Base-by-base conservation (phyloP, 1,140 invertebrate species). In the Vollenhovia emeryi region DNA sequence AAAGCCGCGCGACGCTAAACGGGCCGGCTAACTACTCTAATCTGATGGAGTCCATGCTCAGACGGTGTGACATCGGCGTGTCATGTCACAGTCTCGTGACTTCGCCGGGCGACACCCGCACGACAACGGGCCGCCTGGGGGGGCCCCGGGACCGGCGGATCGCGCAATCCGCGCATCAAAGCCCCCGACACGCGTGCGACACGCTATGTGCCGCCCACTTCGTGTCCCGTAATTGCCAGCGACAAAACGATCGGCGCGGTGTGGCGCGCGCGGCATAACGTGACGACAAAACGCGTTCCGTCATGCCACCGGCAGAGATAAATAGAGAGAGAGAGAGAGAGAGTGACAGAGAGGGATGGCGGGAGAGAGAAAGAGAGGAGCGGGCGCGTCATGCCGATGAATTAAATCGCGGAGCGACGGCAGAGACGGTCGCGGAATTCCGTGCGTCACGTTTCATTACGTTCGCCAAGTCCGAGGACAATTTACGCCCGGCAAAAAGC, bases 131-230 rank as follows among this genome's bases (percentile, higher is more conserved):
- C 55, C 40, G 40, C 36, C 40, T 40, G 21, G 27, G 74, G 74
- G 40, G 43, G 59, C 48, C 18, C 18, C 18, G 74, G 27, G 71
- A 45, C 40, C 66, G 36, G 64, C 24, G 57, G 52, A 75, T 83
- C 85, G 87, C 79, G 85, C 89, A 57, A 88, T 86, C 84, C 84
- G 48, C 84, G 48, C 55, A 75, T 85, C 82, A 73, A 86, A 78
- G 79, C 21, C 64, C n/a, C 36, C 71, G 76, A 57, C 84, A 48
- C 86, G 87, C 91, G 91, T 91, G 91, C 90, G 90, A 92, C 91
- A 91, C 89, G 91, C 91, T 85, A 91, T 60, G 88, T 86, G 76
- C 87, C 87, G 88, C 90, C 86, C 89, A 91, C 87, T 90, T 86
- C 89, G 85, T 85, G 87, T 85, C 85, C 52, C 82, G 84, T 91